These are phyloP conservation scores for Sclerurus mexicanus DNA, from an alignment of 2,113 vertebrate species.

Conservation along the genomic window DNA sequence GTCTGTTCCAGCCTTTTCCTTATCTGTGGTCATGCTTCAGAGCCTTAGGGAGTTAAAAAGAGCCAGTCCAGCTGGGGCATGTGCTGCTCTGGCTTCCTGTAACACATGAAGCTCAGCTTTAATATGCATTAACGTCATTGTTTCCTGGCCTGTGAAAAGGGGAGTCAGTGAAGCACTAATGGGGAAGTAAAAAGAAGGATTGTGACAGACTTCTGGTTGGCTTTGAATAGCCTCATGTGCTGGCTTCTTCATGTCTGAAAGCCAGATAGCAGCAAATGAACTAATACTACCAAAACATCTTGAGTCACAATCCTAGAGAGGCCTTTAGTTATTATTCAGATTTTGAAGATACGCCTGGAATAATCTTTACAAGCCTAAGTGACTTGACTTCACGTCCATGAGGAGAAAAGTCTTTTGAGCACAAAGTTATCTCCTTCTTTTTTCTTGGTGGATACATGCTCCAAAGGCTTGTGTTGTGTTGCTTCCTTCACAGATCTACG, in stretches of 20 bases:
- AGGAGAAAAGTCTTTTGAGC: not conserved
- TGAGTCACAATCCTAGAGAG: not conserved
- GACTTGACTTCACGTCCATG: not conserved
- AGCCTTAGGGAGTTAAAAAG: not conserved
- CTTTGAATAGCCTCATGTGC: not conserved
- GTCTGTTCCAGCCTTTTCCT: not conserved
- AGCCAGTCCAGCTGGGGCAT: not conserved
- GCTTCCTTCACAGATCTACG: conserved; percentile 80
- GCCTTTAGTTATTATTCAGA: not conserved
- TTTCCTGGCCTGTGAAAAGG: not conserved
- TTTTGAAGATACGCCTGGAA: not conserved
- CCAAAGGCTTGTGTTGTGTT: not conserved
- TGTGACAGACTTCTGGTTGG: not conserved
- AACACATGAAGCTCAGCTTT: not conserved
- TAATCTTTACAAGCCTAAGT: not conserved
- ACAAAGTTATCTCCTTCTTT: not conserved
- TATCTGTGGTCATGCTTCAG: not conserved
- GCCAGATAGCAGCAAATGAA: not conserved
- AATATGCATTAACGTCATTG: not conserved
- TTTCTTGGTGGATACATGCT: not conserved
- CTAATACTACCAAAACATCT: not conserved
- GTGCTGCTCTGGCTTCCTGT: not conserved
- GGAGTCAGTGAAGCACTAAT: not conserved
- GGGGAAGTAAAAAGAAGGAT: not conserved
- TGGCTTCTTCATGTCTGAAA: not conserved